Percentiles rank a stretch among this genome's conserved stretches.
phyloP scores from a whole-genome alignment of 2,888 invertebrate species.

The Callosobruchus maculatus region DNA sequence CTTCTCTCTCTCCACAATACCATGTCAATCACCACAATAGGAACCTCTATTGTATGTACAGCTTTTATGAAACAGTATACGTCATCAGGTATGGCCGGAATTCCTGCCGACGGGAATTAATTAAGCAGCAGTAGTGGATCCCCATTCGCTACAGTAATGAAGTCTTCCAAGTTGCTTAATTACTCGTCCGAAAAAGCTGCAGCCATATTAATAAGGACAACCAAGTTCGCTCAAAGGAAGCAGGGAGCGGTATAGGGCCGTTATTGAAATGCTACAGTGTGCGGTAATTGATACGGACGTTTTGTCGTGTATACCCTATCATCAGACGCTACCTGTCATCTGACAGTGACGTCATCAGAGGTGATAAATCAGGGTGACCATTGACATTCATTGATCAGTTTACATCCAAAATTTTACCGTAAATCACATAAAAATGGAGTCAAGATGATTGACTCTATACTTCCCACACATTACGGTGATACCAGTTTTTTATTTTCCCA shows the following conservation, averaged over 20 bases:
- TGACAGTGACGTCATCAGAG: too few species aligned
- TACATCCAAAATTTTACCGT: too few species aligned
- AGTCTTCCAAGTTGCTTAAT: constrained; percentile 32
- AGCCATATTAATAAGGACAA: constrained; percentile 28
- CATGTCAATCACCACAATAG: not conserved
- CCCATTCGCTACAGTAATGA: constrained; percentile 27
- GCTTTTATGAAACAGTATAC: not conserved
- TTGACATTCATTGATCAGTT: too few species aligned
- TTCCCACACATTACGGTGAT: too few species aligned
- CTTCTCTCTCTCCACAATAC: not conserved
- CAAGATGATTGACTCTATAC: too few species aligned
- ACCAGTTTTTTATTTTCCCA: too few species aligned
- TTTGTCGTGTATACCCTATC: too few species aligned
- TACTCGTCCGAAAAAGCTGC: constrained; percentile 23
- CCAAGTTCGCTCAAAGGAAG: constrained; percentile 29
- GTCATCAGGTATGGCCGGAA: constrained; percentile 17
- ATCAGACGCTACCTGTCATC: too few species aligned
- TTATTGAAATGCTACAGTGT: constrained; percentile 3
- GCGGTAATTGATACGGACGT: constrained; percentile 7
- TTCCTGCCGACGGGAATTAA: constrained; percentile 31
- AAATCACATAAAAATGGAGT: too few species aligned
- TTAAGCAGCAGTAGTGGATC: constrained; percentile 23
- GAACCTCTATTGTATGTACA: not conserved
- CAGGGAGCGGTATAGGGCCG: constrained; percentile 1
- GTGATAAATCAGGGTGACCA: too few species aligned